These are phyloP conservation scores for Danio kyathit DNA, from an alignment of 2,797 vertebrate species.

Conservation along the genomic window DNA sequence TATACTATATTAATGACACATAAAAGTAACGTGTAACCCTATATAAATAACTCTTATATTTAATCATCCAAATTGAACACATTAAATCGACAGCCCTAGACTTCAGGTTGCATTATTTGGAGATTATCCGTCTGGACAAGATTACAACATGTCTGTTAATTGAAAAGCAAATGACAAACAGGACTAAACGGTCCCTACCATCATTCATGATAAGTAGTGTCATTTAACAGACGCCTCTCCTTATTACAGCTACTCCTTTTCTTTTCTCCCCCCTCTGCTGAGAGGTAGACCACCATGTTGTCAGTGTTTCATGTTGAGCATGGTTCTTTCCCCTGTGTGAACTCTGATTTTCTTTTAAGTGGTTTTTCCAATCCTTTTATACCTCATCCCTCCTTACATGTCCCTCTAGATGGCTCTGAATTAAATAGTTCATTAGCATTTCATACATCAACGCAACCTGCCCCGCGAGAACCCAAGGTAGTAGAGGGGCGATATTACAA, in stretches of 20 bases:
- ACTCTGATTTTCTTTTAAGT: constrained; percentile 52
- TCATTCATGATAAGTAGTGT: constrained; percentile 22
- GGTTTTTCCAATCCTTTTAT: constrained; percentile 27
- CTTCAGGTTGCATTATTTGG: constrained; percentile 20
- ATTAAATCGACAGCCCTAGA: constrained; percentile 3
- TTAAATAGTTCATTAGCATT: constrained; percentile 74
- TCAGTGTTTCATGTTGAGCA: constrained; percentile 23
- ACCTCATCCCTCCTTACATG: constrained; percentile 45
- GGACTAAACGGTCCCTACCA: background rate
- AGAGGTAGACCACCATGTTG: constrained; percentile 38
- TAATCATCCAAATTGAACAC: background rate
- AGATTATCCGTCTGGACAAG: background rate
- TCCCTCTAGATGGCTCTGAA: constrained; percentile 61
- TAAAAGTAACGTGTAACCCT: too few species aligned
- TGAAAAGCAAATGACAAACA: constrained; percentile 16
- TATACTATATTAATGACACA: too few species aligned
- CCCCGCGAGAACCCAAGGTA: constrained; percentile 69
- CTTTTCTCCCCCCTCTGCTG: background rate
- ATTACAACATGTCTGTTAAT: background rate
- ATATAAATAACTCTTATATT: background rate
- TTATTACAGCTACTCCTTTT: background rate
- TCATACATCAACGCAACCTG: constrained; percentile 64
- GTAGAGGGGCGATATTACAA: constrained; percentile 65
- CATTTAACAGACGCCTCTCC: constrained; percentile 10
- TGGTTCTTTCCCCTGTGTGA: constrained; percentile 29